Evolutionary conservation across 2,888 invertebrate genomes (phyloP).

Genomic region (Drosophila algonquin): DNA sequence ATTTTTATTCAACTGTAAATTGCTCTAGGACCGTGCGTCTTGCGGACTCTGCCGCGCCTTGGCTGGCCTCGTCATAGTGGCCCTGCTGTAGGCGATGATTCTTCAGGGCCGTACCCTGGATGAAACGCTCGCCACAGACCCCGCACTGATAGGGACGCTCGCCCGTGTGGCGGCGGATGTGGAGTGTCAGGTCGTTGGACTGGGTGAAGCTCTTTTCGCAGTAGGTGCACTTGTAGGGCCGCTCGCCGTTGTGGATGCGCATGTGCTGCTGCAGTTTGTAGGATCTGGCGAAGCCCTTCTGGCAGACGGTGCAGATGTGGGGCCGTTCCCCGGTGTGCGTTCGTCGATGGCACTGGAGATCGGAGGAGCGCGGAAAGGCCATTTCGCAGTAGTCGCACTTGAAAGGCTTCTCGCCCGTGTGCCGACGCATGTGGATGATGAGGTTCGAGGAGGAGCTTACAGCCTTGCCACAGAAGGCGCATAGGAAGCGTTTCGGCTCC

Average conservation of each 20-base stretch:
- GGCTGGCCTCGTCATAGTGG: constrained; percentile 56
- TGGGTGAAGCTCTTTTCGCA: constrained; percentile 86
- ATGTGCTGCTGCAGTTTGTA: constrained; percentile 87
- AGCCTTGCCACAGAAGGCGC: constrained; percentile 86
- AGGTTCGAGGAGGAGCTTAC: constrained; percentile 87
- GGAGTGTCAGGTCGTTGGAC: constrained; percentile 89
- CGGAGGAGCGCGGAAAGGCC: constrained; percentile 87
- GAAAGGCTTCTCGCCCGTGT: constrained; percentile 88
- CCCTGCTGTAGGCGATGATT: constrained; percentile 85
- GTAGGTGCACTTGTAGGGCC: constrained; percentile 87
- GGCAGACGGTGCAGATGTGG: constrained; percentile 83
- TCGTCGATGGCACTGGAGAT: constrained; percentile 86
- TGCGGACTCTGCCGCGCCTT: constrained; percentile 8
- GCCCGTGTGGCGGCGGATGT: constrained; percentile 89
- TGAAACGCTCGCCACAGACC: constrained; percentile 88
- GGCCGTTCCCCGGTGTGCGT: constrained; percentile 87
- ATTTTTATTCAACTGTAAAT: constrained; percentile 14
- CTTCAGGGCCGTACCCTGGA: constrained; percentile 88
- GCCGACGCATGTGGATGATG: constrained; percentile 88
- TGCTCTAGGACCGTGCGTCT: constrained; percentile 37
- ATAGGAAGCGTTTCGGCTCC: constrained; percentile 84
- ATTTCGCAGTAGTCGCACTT: constrained; percentile 87
- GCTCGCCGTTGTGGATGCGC: constrained; percentile 86
- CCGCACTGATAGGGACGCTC: constrained; percentile 88
- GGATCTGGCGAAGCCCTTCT: constrained; percentile 86